These are phyloP conservation scores for Meloidogyne hapla DNA, from an alignment of 1,140 invertebrate species.

Conservation along the genomic window DNA sequence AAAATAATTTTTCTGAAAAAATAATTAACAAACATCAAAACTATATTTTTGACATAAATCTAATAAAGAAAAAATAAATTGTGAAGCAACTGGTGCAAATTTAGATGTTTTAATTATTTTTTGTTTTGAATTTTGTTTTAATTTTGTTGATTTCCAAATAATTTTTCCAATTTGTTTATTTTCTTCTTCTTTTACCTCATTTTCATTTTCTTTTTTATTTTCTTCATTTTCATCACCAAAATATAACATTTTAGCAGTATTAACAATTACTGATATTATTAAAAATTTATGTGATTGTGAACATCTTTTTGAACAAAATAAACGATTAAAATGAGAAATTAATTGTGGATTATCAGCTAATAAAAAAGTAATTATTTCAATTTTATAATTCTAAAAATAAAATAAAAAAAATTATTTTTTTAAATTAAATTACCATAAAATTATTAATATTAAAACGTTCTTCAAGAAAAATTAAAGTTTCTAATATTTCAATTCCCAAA, in stretches of 20 bases:
- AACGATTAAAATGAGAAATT: constrained; percentile 11
- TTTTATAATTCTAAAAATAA: constrained; percentile 1
- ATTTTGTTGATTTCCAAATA: constrained; percentile 10
- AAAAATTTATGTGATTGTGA: constrained; percentile 18
- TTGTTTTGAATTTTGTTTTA: background rate
- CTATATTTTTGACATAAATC: constrained; percentile 10
- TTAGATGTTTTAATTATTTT: background rate
- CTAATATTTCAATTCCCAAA: constrained; percentile 11
- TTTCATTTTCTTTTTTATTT: background rate
- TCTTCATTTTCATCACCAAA: constrained; percentile 7
- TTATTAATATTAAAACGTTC: constrained; percentile 13
- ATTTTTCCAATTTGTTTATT: constrained; percentile 16
- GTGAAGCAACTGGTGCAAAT: constrained; percentile 9
- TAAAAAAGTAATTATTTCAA: constrained; percentile 15
- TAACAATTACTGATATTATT: constrained; percentile 8
- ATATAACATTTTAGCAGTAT: constrained; percentile 21
- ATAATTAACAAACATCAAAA: background rate
- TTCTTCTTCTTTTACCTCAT: background rate
- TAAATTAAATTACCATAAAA: constrained; percentile 13
- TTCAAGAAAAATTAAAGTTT: constrained; percentile 8
- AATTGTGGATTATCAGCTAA: constrained; percentile 25
- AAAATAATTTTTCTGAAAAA: background rate
- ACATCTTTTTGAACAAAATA: constrained; percentile 11
- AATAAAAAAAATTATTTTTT: constrained; percentile 2
- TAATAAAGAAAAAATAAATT: constrained; percentile 25